Conservation (phyloP, 2,888 invertebrate species). For the Andrena fulva region DNA sequence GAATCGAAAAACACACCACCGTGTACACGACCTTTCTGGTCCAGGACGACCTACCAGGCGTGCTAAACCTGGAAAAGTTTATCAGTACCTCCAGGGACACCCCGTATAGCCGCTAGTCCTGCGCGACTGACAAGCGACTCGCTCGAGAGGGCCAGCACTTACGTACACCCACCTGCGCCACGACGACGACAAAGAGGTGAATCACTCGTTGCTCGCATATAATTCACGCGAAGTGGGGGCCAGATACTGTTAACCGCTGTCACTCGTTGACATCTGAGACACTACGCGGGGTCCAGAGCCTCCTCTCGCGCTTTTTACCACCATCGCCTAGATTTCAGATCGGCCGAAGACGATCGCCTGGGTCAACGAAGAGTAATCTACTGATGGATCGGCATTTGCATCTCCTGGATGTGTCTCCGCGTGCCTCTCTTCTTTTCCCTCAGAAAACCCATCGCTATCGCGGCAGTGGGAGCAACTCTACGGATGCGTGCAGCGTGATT, state of each 20-base stretch:
- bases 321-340: slow-evolving; percentile 65
- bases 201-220: slow-evolving; percentile 64
- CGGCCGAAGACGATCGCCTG: slow-evolving; percentile 36
- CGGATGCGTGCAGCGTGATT: background rate
- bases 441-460: slow-evolving; percentile 32
- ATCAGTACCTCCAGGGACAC: background rate
- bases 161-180: slow-evolving; percentile 67
- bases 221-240: slow-evolving; percentile 72
- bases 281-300: slow-evolving; percentile 37
- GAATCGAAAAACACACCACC: background rate
- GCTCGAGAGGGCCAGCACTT: slow-evolving; percentile 30
- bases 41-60: background rate
- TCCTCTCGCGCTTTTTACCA: slow-evolving; percentile 54
- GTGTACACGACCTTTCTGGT: background rate
- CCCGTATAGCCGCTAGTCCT: slow-evolving; percentile 10
- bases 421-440: background rate
- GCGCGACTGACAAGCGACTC: slow-evolving; percentile 40
- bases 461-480: slow-evolving; percentile 16
- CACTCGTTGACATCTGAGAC: slow-evolving; percentile 70
- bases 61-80: background rate
- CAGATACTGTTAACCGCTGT: slow-evolving; percentile 78
- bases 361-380: slow-evolving; percentile 65
- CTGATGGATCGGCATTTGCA: slow-evolving; percentile 60
- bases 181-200: slow-evolving; percentile 56
- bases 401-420: slow-evolving; percentile 19